Evolutionary conservation across 2,888 invertebrate species (phyloP).

Genomic region (Lepidochrysops patricia): DNA sequence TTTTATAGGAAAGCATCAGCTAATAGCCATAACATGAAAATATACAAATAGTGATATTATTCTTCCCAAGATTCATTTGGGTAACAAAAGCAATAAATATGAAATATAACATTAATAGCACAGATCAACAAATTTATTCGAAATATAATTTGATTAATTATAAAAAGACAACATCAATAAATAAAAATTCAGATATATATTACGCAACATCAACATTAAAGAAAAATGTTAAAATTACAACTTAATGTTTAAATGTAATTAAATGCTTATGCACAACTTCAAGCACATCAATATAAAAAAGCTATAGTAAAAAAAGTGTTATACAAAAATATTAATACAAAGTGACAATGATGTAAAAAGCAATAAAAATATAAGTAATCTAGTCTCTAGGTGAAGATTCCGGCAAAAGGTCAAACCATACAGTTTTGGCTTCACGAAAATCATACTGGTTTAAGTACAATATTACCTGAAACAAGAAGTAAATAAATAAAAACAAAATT

Average conservation of each 20-base stretch:
- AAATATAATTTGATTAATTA: conserved; percentile 7
- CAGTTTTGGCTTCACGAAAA: conserved; percentile 78
- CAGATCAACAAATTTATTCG: neutral
- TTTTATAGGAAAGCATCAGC: conserved; percentile 7
- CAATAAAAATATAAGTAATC: conserved; percentile 9
- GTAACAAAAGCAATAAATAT: neutral
- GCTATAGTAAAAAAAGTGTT: neutral
- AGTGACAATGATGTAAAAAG: conserved; percentile 14
- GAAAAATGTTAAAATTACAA: neutral
- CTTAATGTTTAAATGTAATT: too few relatives aligned
- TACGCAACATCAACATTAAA: neutral
- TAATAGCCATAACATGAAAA: conserved; percentile 6
- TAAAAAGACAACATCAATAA: conserved; percentile 1
- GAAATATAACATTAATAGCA: neutral
- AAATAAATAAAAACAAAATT: neutral
- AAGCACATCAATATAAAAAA: neutral
- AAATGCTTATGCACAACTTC: neutral
- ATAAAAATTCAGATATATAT: neutral
- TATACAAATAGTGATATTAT: conserved; percentile 7
- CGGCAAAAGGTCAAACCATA: conserved; percentile 83
- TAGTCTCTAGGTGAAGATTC: conserved; percentile 63
- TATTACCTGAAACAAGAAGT: conserved; percentile 64
- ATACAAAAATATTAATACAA: conserved; percentile 14
- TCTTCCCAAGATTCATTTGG: conserved; percentile 4
- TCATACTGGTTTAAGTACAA: conserved; percentile 79